Conservation (phyloP, 2,113 vertebrate genomes). For the Mirounga angustirostris region DNA sequence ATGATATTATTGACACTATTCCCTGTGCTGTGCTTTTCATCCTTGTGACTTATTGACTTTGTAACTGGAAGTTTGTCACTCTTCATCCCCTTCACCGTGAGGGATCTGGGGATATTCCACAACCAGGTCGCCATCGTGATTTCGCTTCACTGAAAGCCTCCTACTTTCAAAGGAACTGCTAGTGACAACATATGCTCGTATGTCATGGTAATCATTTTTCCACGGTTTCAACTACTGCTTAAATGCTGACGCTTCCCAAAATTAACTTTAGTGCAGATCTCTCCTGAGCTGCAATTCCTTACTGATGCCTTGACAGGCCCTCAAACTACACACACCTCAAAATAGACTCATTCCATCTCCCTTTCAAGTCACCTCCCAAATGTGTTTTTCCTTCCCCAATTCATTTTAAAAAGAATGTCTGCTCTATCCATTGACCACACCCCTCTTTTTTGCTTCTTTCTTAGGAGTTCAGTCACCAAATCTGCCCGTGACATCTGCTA, state of each 20-base stretch:
- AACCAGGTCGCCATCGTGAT: neutral
- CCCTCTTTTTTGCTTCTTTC: neutral
- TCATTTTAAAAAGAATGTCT: neutral
- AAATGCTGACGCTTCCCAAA: neutral
- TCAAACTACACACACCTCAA: neutral
- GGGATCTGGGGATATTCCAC: neutral
- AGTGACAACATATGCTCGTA: neutral
- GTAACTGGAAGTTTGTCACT: neutral
- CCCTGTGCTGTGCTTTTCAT: neutral
- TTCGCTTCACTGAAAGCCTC: neutral
- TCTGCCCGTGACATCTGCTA: neutral
- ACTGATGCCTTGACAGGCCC: neutral
- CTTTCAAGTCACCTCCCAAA: neutral
- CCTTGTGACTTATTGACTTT: neutral
- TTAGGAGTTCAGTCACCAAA: neutral
- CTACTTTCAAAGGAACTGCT: neutral
- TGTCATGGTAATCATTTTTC: neutral
- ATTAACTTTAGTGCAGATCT: neutral
- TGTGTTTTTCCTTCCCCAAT: neutral
- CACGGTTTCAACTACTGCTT: neutral
- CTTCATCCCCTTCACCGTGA: neutral
- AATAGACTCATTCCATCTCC: neutral
- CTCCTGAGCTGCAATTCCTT: neutral
- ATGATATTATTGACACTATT: fast-evolving
- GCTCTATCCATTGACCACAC: neutral